Conservation (phyloP, 1,140 invertebrate genomes). For the Lordiphosa mommai region DNA sequence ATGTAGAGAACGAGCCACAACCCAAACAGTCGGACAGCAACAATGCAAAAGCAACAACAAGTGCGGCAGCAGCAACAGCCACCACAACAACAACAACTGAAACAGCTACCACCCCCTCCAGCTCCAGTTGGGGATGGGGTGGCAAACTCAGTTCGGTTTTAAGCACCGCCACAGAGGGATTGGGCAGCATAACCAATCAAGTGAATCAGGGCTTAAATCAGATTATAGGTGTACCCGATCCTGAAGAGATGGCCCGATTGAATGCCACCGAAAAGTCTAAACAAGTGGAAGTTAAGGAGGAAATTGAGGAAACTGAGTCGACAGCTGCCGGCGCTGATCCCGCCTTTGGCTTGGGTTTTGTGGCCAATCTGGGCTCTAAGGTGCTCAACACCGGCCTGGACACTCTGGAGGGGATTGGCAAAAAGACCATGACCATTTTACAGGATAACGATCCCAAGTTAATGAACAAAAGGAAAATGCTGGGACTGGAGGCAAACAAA, state of each 20-base stretch:
- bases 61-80: constrained; percentile 21
- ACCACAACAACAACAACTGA: background rate
- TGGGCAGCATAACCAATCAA: constrained; percentile 87
- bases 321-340: background rate
- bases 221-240: constrained; percentile 89
- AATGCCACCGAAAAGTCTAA: constrained; percentile 70
- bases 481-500: constrained; percentile 83
- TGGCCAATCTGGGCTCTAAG: constrained; percentile 86
- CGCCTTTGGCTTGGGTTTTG: constrained; percentile 79
- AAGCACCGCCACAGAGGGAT: constrained; percentile 86
- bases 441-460: constrained; percentile 94
- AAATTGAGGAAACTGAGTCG: constrained; percentile 3
- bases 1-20: constrained; percentile 29
- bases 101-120: background rate
- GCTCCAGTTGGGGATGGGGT: constrained; percentile 81
- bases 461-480: constrained; percentile 89
- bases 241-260: constrained; percentile 85
- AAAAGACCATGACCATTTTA: constrained; percentile 95
- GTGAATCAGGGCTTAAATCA: constrained; percentile 88
- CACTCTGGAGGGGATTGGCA: constrained; percentile 94
- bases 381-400: constrained; percentile 91
- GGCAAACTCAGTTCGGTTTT: constrained; percentile 87
- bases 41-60: constrained; percentile 24
- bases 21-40: constrained; percentile 13
- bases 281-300: constrained; percentile 21